Evolutionary conservation across 2,797 vertebrate genomes (phyloP).

Genomic region (Clarias platycephalus): DNA sequence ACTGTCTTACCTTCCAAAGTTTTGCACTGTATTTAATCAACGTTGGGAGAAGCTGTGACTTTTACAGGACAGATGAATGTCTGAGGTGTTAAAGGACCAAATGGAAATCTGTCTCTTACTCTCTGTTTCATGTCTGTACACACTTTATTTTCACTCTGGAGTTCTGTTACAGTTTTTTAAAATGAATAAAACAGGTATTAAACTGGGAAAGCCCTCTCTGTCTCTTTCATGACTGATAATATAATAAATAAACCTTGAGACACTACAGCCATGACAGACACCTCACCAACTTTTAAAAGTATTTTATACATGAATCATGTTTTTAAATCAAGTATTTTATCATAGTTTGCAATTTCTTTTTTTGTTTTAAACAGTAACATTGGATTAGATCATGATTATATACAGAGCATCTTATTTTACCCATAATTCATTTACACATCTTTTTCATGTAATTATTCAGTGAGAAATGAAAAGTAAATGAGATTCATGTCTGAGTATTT

Average conservation of each 20-base stretch:
- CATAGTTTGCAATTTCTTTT: too few species aligned
- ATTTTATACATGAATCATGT: too few species aligned
- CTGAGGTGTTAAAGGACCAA: neutral
- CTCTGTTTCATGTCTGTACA: neutral
- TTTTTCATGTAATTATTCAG: neutral
- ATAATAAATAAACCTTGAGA: neutral
- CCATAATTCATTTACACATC: neutral
- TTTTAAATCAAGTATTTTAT: too few species aligned
- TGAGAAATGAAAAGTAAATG: too few species aligned
- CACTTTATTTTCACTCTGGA: constrained; percentile 8
- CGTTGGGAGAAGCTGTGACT: neutral
- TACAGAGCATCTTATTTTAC: neutral
- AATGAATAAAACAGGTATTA: neutral
- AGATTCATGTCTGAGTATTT: too few species aligned
- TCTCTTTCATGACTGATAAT: neutral
- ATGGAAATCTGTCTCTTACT: neutral
- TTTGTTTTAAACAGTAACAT: too few species aligned
- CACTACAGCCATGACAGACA: neutral
- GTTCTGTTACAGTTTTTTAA: neutral
- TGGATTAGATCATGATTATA: neutral
- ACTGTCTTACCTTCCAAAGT: neutral
- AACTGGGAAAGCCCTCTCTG: neutral
- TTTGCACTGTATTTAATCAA: neutral
- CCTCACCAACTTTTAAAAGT: neutral
- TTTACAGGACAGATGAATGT: neutral